phyloP scores from a whole-genome alignment of 2,797 vertebrate species.

The Poeciliopsis paucimaculata region DNA sequence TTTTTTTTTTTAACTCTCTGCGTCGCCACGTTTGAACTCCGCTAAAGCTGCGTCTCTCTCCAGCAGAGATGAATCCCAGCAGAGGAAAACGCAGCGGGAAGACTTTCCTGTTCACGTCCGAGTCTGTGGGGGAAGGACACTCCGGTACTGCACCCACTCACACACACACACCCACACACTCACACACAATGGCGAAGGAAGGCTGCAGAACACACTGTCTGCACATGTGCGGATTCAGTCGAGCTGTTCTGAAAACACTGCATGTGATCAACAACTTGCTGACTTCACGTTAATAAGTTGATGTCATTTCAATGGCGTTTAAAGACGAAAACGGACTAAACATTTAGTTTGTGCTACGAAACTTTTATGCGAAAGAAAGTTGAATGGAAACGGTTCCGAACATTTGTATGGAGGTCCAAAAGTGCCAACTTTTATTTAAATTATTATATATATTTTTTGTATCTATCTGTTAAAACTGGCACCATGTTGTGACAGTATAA shows the following conservation, averaged over 20 bases:
- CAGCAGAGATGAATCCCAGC: slow-evolving; percentile 66
- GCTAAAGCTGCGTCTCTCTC: neutral
- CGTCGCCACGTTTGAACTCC: neutral
- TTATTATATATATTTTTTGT: too few relatives aligned
- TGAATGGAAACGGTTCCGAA: neutral
- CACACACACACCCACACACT: neutral
- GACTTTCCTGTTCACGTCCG: slow-evolving; percentile 83
- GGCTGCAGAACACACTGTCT: neutral
- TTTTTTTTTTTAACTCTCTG: neutral
- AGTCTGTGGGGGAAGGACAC: slow-evolving; percentile 82
- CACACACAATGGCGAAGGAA: neutral
- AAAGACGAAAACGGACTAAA: neutral
- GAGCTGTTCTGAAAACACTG: neutral
- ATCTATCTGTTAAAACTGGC: too few relatives aligned
- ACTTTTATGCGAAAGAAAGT: neutral
- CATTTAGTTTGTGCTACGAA: neutral
- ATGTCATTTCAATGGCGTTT: neutral
- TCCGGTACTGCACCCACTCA: slow-evolving; percentile 62
- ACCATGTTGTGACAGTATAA: too few relatives aligned
- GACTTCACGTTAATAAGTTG: neutral
- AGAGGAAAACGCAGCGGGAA: slow-evolving; percentile 58
- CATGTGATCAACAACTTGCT: too few relatives aligned
- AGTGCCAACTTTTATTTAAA: neutral
- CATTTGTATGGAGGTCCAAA: neutral
- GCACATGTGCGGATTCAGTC: neutral